phyloP scores from a whole-genome alignment of 1,140 invertebrate species.

The Plectrocnemia conspersa region DNA sequence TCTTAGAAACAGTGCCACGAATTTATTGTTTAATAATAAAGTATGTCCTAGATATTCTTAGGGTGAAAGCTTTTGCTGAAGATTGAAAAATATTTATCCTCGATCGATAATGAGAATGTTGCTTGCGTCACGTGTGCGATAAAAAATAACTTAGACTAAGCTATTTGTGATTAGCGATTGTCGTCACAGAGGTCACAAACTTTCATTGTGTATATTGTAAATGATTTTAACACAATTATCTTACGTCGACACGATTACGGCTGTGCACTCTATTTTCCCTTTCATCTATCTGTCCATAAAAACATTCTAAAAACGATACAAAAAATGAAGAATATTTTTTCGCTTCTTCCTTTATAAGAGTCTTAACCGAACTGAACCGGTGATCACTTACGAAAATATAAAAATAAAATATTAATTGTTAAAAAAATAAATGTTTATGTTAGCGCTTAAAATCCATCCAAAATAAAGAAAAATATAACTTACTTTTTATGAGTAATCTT shows the following conservation, averaged over 20 bases:
- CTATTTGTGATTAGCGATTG: slow-evolving; percentile 17
- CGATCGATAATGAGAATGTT: slow-evolving; percentile 3
- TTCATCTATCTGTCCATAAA: slow-evolving; percentile 23
- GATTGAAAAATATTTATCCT: background rate
- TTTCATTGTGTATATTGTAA: slow-evolving; percentile 19
- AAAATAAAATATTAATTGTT: slow-evolving; percentile 2
- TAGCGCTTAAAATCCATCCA: slow-evolving; percentile 35
- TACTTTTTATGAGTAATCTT: slow-evolving; percentile 33
- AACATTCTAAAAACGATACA: slow-evolving; percentile 16
- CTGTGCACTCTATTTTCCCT: slow-evolving; percentile 31
- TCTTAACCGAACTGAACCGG: slow-evolving; percentile 13
- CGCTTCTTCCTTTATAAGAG: slow-evolving; percentile 11
- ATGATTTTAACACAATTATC: slow-evolving; percentile 1
- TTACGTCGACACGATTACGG: slow-evolving; percentile 21
- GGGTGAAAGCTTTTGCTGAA: slow-evolving; percentile 8
- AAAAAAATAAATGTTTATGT: slow-evolving; percentile 22
- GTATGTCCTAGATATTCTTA: background rate
- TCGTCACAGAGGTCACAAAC: too few relatives aligned
- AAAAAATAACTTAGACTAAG: background rate
- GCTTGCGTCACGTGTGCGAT: slow-evolving; percentile 15
- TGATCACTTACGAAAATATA: background rate
- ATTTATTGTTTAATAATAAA: slow-evolving; percentile 8
- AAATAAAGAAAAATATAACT: slow-evolving; percentile 23
- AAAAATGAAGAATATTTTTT: slow-evolving; percentile 16
- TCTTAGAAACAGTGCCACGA: slow-evolving; percentile 28